Evolutionary conservation across 1,140 invertebrate species (phyloP), one percentile per base, ranked within the genome.

Genomic region (Triops longicaudatus): DNA sequence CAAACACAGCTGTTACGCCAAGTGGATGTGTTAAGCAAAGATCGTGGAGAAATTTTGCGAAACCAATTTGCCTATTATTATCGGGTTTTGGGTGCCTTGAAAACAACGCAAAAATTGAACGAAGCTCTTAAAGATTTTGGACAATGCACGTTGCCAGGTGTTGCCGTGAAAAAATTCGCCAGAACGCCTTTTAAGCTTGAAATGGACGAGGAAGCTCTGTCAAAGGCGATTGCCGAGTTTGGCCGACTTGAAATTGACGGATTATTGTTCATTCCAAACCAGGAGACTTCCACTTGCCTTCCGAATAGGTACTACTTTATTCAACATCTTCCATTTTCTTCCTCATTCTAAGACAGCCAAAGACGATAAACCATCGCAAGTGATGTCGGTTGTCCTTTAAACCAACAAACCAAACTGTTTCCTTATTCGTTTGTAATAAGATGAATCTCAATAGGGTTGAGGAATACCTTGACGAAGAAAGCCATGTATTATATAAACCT

Each of bases 41-140:
- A 43, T 14, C 26, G 74, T 27, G 74, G 74, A 26, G 74, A 75
- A 43, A 10, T 75, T 12, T 50, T 75, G 43, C 22, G 50, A 41
- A 75, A 75, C 22, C 74, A 75, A 28, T 28, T 75, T 50, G 74
- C 74, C 7, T 75, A 75, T 28, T 75, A 50, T 26, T 75, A 75
- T 44, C 74, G 74, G 14, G 41, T 75, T 42, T 50, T 75, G 26
- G 74, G 74, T 2, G 74, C 74, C 9, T 42, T 75, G 9, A 50
- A 75, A 7, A 75, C 74, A 22, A 50, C 74, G 0, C 31, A 50
- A 28, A 75, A 75, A 28, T 44, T 43, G n/a, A 50, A 43, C n/a
- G 74, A 26, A 28, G 42, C 43, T 14, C 26, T 75, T 17, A 43
- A 75, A 26, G 27, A 75, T 10, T 75, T 41, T 44, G 50, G 74